phyloP scores from a whole-genome alignment of 2,888 invertebrate species.

The Limenitis camilla region DNA sequence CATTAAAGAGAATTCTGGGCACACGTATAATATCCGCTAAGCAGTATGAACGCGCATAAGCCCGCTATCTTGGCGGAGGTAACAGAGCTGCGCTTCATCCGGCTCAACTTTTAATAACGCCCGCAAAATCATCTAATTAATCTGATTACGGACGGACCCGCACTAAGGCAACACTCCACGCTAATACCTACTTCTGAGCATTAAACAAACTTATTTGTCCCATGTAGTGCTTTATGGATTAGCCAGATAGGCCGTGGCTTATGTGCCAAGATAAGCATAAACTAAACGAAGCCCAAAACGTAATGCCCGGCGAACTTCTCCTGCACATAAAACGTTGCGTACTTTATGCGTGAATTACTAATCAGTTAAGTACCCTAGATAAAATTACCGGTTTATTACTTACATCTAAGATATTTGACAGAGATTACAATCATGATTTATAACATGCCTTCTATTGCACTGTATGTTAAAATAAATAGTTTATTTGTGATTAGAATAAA shows the following conservation, averaged over 20 bases:
- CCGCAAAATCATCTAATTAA: constrained; percentile 71
- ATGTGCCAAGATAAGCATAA: constrained; percentile 37
- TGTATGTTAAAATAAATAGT: too few relatives aligned
- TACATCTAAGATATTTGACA: too few relatives aligned
- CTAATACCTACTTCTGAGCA: constrained; percentile 62
- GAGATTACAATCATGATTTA: too few relatives aligned
- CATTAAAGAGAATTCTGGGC: constrained; percentile 68
- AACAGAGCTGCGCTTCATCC: constrained; percentile 60
- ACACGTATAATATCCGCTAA: constrained; percentile 69
- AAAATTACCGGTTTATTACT: too few relatives aligned
- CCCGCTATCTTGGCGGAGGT: constrained; percentile 65
- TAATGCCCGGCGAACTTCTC: constrained; percentile 2
- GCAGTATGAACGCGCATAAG: constrained; percentile 63
- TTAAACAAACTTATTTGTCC: constrained; percentile 63
- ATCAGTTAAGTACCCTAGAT: too few relatives aligned
- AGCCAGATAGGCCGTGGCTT: constrained; percentile 38
- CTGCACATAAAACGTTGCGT: background rate
- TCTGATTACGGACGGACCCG: constrained; percentile 64
- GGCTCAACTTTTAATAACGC: constrained; percentile 72
- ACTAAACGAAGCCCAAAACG: constrained; percentile 16
- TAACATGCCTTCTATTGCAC: too few relatives aligned
- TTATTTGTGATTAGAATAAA: background rate
- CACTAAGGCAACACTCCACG: constrained; percentile 53
- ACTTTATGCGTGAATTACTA: background rate
- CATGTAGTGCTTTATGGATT: constrained; percentile 55